Percentiles rank a stretch among this genome's conserved stretches.
Evolutionary conservation across 2,888 invertebrate genomes (phyloP).

Genomic region (Perithous albicinctus): DNA sequence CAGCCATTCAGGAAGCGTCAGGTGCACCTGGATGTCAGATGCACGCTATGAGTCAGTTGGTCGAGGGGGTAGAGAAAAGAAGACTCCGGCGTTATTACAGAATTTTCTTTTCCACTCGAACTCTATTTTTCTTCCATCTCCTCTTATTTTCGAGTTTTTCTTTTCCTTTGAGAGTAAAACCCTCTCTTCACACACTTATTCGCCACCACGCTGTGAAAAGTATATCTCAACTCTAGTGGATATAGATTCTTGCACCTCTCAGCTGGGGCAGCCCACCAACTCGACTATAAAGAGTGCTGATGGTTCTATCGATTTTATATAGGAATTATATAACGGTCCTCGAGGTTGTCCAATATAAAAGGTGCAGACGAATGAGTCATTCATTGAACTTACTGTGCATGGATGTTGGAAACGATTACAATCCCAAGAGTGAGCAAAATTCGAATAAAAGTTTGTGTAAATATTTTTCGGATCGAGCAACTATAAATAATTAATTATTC

Average conservation of each 20-base stretch:
- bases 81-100: slow-evolving; percentile 13
- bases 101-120: slow-evolving; percentile 14
- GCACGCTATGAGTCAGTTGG: slow-evolving; percentile 34
- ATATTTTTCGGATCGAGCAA: neutral
- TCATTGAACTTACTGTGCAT: neutral
- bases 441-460: neutral
- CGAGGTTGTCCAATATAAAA: neutral
- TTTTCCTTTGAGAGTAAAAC: neutral
- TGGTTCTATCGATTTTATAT: neutral
- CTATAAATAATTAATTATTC: neutral
- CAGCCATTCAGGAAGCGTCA: slow-evolving; percentile 34
- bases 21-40: slow-evolving; percentile 47
- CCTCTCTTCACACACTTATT: slow-evolving; percentile 3
- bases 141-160: slow-evolving; percentile 13
- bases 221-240: no score
- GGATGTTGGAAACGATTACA: neutral
- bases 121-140: slow-evolving; percentile 10
- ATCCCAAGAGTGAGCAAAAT: neutral
- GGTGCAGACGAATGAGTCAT: neutral
- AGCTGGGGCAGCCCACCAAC: neutral
- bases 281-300: neutral
- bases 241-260: neutral
- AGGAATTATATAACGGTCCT: neutral
- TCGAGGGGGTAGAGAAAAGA: slow-evolving; percentile 5
- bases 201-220: neutral